phyloP scores from a whole-genome alignment of 2,113 vertebrate species.

The Leptodactylus fuscus region DNA sequence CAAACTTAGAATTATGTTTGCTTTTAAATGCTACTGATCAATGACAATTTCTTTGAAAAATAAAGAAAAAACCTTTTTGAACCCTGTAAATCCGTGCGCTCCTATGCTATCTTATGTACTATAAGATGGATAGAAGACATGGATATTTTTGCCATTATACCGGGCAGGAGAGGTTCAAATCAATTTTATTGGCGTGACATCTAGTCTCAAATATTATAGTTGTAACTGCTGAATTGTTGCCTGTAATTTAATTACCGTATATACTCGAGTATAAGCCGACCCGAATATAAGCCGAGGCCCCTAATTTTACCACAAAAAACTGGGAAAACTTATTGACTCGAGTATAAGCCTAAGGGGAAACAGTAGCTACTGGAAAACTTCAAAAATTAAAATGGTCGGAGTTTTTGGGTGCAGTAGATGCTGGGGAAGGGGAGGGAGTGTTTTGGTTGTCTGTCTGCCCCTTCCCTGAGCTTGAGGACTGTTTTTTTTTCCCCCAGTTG shows the following conservation, averaged over 20 bases:
- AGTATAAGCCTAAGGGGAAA: too few species aligned
- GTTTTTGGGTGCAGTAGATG: too few species aligned
- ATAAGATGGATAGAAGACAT: constrained; percentile 84
- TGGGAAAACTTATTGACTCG: too few species aligned
- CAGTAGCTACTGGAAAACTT: too few species aligned
- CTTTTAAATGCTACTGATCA: constrained; percentile 89
- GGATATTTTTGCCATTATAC: constrained; percentile 83
- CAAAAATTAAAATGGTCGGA: too few species aligned
- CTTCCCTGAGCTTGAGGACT: too few species aligned
- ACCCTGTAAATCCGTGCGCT: constrained; percentile 89
- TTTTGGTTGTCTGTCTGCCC: too few species aligned
- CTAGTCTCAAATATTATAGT: constrained; percentile 83
- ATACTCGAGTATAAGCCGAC: too few species aligned
- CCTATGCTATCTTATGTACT: constrained; percentile 79
- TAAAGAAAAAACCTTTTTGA: constrained; percentile 90
- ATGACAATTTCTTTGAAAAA: constrained; percentile 95
- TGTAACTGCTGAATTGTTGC: neutral
- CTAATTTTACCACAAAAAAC: too few species aligned
- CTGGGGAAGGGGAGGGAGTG: too few species aligned
- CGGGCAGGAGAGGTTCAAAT: constrained; percentile 89
- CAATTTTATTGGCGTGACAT: constrained; percentile 93
- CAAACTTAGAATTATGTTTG: constrained; percentile 86
- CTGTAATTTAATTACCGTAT: neutral
- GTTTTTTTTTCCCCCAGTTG: too few species aligned
- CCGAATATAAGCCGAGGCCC: too few species aligned